Evolutionary conservation across 2,797 vertebrate species (phyloP).

Genomic region (Paguma larvata): DNA sequence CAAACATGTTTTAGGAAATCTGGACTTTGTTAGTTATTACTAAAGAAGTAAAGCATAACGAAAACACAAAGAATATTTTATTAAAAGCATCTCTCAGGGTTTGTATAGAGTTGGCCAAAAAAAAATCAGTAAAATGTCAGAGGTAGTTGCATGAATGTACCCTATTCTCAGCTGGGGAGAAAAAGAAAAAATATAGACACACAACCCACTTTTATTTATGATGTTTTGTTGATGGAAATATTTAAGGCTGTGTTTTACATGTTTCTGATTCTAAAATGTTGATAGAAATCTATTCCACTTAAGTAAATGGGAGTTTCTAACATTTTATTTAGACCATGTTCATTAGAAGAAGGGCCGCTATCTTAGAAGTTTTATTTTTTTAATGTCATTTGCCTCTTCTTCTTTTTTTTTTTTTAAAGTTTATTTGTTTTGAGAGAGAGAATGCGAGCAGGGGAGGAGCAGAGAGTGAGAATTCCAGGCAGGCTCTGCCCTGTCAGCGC

Average conservation of each 20-base stretch:
- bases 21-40: not conserved
- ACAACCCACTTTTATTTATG: not conserved
- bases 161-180: not conserved
- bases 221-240: not conserved
- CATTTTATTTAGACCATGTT: not conserved
- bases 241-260: not conserved
- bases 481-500: no score
- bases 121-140: not conserved
- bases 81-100: not conserved
- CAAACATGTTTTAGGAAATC: constrained; percentile 43
- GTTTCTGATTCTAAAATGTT: not conserved
- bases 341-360: not conserved
- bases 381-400: no score
- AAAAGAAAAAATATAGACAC: not conserved
- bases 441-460: no score
- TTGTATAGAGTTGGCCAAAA: constrained; percentile 1
- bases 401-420: no score
- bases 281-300: not conserved
- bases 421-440: no score
- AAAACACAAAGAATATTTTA: constrained; percentile 14
- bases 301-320: not conserved
- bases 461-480: no score
- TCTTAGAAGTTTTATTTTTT: not conserved
- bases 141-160: not conserved
- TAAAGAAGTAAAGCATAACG: not conserved